phyloP scores from a whole-genome alignment of 1,140 invertebrate genomes.

The Chironomus striatipennis region DNA sequence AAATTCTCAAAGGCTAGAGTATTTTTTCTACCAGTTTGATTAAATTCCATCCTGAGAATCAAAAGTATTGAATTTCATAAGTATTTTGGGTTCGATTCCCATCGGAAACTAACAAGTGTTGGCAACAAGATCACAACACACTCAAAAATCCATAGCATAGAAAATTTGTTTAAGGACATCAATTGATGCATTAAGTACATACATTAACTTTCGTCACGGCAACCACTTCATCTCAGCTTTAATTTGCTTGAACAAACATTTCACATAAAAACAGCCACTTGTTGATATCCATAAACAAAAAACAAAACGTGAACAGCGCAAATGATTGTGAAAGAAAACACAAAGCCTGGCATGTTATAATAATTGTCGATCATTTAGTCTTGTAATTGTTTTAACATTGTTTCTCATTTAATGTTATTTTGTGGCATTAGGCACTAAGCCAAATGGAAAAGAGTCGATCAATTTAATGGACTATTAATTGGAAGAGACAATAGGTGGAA shows the following conservation, averaged over 20 bases:
- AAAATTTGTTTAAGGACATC: not conserved
- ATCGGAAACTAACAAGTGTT: too few species aligned
- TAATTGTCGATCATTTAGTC: constrained; percentile 3
- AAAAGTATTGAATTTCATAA: too few species aligned
- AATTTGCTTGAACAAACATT: not conserved
- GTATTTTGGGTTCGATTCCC: too few species aligned
- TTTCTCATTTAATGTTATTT: constrained; percentile 15
- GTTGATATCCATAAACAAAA: not conserved
- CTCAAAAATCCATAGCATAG: too few species aligned
- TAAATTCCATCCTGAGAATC: too few species aligned
- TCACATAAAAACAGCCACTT: not conserved
- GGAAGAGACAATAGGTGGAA: not conserved
- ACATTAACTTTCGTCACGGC: not conserved
- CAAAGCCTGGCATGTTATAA: not conserved
- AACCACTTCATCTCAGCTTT: not conserved
- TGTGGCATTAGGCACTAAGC: not conserved
- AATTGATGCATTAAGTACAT: not conserved
- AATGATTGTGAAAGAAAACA: not conserved
- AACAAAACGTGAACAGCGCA: not conserved
- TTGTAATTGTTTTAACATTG: not conserved
- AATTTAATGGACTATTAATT: constrained; percentile 15
- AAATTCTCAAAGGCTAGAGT: too few species aligned
- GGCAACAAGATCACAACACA: too few species aligned
- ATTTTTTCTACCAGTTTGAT: too few species aligned
- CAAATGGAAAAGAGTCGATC: constrained; percentile 2